A percentile compares a stretch with the other conserved stretches of the same genome.
Evolutionary conservation across 2,888 invertebrate species (phyloP).

Genomic region (Beris morrisii): DNA sequence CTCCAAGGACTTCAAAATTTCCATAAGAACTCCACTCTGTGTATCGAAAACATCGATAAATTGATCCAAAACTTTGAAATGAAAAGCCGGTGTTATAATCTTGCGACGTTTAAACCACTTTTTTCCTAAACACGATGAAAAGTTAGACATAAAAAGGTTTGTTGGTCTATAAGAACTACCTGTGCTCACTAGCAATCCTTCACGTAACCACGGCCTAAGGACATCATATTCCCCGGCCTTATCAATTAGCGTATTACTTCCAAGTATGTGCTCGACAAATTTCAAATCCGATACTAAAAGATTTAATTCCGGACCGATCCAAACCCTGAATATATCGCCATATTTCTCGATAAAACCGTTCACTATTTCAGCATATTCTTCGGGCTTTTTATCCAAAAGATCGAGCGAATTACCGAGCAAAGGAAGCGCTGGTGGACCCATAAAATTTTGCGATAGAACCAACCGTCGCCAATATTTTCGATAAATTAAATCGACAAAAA

Average conservation of each 20-base stretch:
- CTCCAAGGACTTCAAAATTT: constrained; percentile 50
- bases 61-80: constrained; percentile 72
- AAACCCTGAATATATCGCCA: constrained; percentile 44
- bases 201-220: constrained; percentile 59
- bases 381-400: constrained; percentile 51
- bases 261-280: constrained; percentile 48
- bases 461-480: constrained; percentile 26
- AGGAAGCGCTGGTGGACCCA: constrained; percentile 54
- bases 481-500: not conserved
- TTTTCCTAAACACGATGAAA: constrained; percentile 45
- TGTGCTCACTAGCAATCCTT: constrained; percentile 61
- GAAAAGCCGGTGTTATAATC: constrained; percentile 74
- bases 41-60: constrained; percentile 69
- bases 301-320: constrained; percentile 52
- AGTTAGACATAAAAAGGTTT: not conserved
- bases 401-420: constrained; percentile 57
- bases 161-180: constrained; percentile 58
- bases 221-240: constrained; percentile 61
- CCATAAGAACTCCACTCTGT: constrained; percentile 59
- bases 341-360: not conserved
- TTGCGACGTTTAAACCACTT: constrained; percentile 70
- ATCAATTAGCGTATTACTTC: constrained; percentile 53
- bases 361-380: constrained; percentile 36
- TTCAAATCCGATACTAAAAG: constrained; percentile 47
- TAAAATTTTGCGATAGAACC: constrained; percentile 38